Evolutionary conservation across 2,113 vertebrate species (phyloP).

Genomic region (Bettongia penicillata): DNA sequence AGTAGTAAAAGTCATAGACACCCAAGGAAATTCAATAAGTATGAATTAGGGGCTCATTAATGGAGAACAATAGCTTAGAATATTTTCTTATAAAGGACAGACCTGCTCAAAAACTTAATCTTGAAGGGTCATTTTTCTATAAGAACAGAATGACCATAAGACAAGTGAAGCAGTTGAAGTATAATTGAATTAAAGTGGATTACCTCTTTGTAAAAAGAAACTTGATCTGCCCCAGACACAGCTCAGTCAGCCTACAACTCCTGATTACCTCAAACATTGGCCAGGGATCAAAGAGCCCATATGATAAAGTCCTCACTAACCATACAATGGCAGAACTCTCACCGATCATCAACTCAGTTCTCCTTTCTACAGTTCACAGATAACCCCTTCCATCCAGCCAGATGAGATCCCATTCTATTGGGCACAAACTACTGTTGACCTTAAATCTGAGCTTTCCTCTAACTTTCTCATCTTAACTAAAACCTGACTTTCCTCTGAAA

Average conservation of each 20-base stretch:
- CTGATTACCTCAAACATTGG: neutral
- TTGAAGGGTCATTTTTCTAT: neutral
- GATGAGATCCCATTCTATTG: neutral
- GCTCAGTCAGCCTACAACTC: neutral
- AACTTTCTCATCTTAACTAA: neutral
- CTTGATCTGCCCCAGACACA: neutral
- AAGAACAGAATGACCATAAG: neutral
- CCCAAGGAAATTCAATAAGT: conserved; percentile 45
- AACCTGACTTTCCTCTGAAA: neutral
- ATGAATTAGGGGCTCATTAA: neutral
- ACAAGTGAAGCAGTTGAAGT: neutral
- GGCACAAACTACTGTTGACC: neutral
- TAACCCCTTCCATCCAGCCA: neutral
- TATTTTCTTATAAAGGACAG: conserved; percentile 9
- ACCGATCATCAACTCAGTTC: neutral
- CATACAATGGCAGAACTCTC: neutral
- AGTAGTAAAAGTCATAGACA: conserved; percentile 28
- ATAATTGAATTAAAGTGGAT: neutral
- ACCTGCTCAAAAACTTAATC: neutral
- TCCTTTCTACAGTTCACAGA: neutral
- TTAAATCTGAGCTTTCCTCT: neutral
- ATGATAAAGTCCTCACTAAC: neutral
- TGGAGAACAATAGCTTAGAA: conserved; percentile 40
- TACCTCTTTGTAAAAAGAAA: neutral
- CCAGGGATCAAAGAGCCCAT: neutral